Conservation (phyloP, 2,113 vertebrate genomes). For the Mormyrus lacerda region DNA sequence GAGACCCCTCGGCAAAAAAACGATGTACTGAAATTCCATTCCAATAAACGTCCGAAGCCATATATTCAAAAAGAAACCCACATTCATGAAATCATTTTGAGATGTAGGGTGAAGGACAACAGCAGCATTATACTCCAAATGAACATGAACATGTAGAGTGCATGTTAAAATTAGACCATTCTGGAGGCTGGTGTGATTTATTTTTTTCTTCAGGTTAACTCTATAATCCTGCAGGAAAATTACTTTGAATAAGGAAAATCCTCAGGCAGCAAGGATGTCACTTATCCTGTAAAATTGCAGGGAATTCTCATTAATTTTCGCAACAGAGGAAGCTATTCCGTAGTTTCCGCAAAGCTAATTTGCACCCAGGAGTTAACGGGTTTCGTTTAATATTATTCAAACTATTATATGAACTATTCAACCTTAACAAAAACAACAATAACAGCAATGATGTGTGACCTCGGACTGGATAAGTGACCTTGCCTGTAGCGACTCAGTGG, state of each 20-base stretch:
- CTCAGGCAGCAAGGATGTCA: not conserved
- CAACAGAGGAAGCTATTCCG: not conserved
- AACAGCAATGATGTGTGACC: not conserved
- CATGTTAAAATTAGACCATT: not conserved
- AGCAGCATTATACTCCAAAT: not conserved
- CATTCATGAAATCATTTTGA: not conserved
- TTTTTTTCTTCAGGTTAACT: not conserved
- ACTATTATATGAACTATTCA: not conserved
- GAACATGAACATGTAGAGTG: not conserved
- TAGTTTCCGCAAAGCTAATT: not conserved
- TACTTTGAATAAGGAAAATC: not conserved
- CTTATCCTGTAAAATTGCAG: not conserved
- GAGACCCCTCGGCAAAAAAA: not conserved
- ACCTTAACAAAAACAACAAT: not conserved
- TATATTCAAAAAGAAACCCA: not conserved
- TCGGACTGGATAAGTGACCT: not conserved
- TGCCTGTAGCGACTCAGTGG: not conserved
- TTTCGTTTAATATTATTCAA: not conserved
- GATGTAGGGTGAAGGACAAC: not conserved
- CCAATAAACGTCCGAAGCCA: not conserved
- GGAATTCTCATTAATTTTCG: constrained; percentile 3
- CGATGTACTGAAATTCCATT: not conserved
- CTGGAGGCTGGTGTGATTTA: not conserved
- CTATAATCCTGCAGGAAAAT: not conserved
- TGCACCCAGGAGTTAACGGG: not conserved